Percentiles rank a stretch among this genome's conserved stretches.
phyloP scores from a whole-genome alignment of 2,113 vertebrate genomes.

The Neolamprologus modestus region DNA sequence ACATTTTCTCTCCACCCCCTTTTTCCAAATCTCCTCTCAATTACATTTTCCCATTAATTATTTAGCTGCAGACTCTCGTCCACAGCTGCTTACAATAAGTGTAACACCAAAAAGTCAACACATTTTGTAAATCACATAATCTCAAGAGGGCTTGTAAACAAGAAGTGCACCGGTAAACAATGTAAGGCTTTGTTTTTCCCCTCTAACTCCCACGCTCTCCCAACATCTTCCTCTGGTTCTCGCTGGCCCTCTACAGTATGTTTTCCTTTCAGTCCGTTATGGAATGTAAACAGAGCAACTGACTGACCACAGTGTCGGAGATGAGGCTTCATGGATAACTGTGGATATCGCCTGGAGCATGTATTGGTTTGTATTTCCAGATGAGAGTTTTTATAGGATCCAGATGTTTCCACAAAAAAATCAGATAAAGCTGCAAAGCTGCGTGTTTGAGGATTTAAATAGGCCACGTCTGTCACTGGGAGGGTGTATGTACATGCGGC shows the following conservation, averaged over 20 bases:
- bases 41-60: conserved; percentile 7
- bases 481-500: neutral
- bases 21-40: neutral
- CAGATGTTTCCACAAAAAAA: neutral
- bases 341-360: neutral
- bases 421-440: neutral
- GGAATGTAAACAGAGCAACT: conserved; percentile 39
- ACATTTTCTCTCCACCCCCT: neutral
- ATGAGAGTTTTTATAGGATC: neutral
- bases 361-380: neutral
- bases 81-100: conserved; percentile 48
- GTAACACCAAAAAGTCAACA: conserved; percentile 16
- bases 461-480: neutral
- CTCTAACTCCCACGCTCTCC: neutral
- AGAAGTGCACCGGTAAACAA: conserved; percentile 27
- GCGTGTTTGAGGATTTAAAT: neutral
- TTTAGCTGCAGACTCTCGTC: neutral
- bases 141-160: conserved; percentile 18
- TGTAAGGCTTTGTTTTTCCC: conserved; percentile 24
- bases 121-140: conserved; percentile 22
- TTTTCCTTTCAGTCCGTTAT: conserved; percentile 15
- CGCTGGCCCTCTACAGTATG: neutral
- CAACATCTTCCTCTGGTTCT: neutral
- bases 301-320: neutral
- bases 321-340: neutral